These are phyloP conservation scores for Malurus elegans DNA, from an alignment of 2,113 vertebrate species.

Conservation along the genomic window DNA sequence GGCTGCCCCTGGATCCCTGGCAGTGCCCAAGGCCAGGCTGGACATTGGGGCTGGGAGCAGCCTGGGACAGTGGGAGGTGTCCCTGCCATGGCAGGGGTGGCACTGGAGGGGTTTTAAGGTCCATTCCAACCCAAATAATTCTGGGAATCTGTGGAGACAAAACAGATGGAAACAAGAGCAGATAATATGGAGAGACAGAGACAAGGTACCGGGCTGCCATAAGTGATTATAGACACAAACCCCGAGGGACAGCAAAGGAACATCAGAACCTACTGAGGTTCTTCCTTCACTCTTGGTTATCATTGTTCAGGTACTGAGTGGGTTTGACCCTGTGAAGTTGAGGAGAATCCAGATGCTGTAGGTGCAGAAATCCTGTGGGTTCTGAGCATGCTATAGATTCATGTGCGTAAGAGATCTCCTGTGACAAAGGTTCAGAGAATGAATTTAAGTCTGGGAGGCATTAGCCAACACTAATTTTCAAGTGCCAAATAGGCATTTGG, in stretches of 20 bases:
- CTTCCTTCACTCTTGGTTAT: neutral
- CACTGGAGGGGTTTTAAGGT: neutral
- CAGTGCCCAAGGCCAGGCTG: neutral
- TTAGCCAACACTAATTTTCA: neutral
- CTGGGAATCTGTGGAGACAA: neutral
- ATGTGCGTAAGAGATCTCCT: neutral
- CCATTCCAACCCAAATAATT: neutral
- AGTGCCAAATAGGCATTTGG: neutral
- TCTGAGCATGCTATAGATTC: neutral
- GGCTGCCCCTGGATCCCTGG: neutral
- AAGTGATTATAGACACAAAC: neutral
- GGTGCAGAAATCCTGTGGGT: neutral
- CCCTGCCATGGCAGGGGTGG: neutral
- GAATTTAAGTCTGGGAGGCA: neutral
- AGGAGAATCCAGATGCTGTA: neutral
- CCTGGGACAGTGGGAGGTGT: neutral
- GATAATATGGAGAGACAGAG: neutral
- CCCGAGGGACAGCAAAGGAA: neutral
- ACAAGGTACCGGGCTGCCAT: neutral
- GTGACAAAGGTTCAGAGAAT: neutral
- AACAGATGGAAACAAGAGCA: neutral
- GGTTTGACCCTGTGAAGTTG: neutral
- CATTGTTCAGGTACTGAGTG: neutral
- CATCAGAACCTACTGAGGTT: neutral
- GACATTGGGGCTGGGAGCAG: accelerated